A percentile compares a stretch with the other conserved stretches of the same genome.
phyloP scores from a whole-genome alignment of 2,888 invertebrate species.

The Spicauda simplicius region DNA sequence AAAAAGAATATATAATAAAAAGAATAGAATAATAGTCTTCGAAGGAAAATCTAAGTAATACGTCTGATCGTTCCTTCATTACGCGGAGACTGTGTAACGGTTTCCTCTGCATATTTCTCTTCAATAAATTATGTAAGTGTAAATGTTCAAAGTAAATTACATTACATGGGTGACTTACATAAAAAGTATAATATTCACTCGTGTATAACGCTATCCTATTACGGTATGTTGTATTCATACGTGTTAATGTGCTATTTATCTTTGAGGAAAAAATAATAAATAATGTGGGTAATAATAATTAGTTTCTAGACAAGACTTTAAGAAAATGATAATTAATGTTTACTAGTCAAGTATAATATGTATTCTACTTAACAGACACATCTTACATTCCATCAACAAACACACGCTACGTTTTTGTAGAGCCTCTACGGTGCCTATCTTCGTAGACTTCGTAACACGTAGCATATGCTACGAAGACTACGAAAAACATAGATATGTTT shows the following conservation, averaged over 20 bases:
- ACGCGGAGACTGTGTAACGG: slow-evolving; percentile 11
- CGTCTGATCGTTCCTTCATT: not conserved
- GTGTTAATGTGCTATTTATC: not conserved
- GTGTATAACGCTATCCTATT: slow-evolving; percentile 20
- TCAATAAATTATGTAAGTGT: slow-evolving; percentile 23
- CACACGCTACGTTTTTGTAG: not conserved
- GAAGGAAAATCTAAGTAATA: not conserved
- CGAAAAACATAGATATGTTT: not conserved
- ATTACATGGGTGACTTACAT: slow-evolving; percentile 24
- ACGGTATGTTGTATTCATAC: not conserved
- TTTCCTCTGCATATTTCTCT: not conserved
- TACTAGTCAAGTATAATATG: too few species aligned
- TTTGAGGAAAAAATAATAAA: not conserved
- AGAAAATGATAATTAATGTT: not conserved
- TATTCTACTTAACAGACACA: not conserved
- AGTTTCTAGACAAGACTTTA: not conserved
- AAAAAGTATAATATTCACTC: slow-evolving; percentile 16
- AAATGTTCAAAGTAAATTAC: slow-evolving; percentile 24
- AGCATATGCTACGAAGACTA: not conserved
- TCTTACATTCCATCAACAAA: not conserved
- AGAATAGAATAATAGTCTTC: not conserved
- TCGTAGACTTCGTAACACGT: too few species aligned
- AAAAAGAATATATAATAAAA: not conserved
- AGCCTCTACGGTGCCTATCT: not conserved
- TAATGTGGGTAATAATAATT: not conserved